Conservation (phyloP, 2,113 vertebrate genomes). For the Sterna hirundo region DNA sequence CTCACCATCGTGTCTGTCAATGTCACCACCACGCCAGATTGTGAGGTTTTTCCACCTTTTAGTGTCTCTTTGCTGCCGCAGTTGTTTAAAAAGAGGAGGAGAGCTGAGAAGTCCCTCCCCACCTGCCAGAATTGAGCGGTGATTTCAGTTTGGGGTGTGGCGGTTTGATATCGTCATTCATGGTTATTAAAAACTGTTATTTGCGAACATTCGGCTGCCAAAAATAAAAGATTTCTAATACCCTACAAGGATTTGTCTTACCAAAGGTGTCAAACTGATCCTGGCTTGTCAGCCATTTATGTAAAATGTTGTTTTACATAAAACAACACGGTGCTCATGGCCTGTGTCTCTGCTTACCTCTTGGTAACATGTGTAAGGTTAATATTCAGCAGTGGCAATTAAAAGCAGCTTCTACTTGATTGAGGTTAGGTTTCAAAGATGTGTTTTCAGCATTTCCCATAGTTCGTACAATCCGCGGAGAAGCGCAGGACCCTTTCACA, state of each 20-base stretch:
- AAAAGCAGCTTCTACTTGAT: not conserved
- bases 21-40: not conserved
- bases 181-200: not conserved
- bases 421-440: not conserved
- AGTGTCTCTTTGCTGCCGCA: not conserved
- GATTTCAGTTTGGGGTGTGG: not conserved
- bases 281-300: not conserved
- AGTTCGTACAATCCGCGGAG: not conserved
- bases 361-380: not conserved
- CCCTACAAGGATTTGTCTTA: not conserved
- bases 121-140: not conserved
- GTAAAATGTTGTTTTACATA: not conserved
- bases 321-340: not conserved
- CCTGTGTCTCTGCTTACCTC: not conserved
- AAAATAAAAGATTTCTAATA: not conserved
- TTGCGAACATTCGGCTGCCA: not conserved
- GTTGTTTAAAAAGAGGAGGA: not conserved
- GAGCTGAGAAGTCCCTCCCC: not conserved
- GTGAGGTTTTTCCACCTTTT: not conserved
- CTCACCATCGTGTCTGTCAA: conserved; percentile 13
- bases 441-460: not conserved
- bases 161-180: fast-evolving
- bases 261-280: not conserved
- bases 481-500: not conserved
- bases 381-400: not conserved